Evolutionary conservation across 2,888 invertebrate species (phyloP).

Genomic region (Eristalis arbustorum): DNA sequence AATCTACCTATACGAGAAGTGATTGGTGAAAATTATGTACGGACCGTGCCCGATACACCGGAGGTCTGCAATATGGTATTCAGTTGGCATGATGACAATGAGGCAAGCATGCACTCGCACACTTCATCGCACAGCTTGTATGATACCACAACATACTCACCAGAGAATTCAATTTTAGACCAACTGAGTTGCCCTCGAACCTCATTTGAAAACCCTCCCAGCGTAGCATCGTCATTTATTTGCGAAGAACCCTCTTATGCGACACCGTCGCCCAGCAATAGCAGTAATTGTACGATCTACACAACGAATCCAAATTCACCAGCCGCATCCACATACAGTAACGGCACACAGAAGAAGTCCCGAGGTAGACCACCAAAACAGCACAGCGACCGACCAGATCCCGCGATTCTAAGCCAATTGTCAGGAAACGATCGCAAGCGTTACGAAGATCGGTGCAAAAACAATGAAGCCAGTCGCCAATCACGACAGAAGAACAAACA

Average conservation of each 20-base stretch:
- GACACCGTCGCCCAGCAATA: slow-evolving; percentile 56
- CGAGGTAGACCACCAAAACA: slow-evolving; percentile 77
- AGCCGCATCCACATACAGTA: slow-evolving; percentile 29
- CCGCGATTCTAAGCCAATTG: slow-evolving; percentile 71
- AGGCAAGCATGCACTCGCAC: slow-evolving; percentile 10
- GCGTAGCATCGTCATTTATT: slow-evolving; percentile 45
- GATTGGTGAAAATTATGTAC: neutral
- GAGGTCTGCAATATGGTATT: slow-evolving; percentile 52
- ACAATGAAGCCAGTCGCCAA: slow-evolving; percentile 78
- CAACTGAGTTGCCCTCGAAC: slow-evolving; percentile 6
- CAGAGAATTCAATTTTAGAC: slow-evolving; percentile 9
- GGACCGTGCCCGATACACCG: slow-evolving; percentile 47
- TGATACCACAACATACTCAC: slow-evolving; percentile 8
- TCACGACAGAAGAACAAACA: slow-evolving; percentile 77
- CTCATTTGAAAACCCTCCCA: slow-evolving; percentile 53
- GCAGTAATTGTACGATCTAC: slow-evolving; percentile 47
- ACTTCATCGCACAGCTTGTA: slow-evolving; percentile 32
- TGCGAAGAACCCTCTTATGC: slow-evolving; percentile 43
- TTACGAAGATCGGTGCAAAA: slow-evolving; percentile 76
- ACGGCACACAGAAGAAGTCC: slow-evolving; percentile 34
- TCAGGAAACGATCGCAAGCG: slow-evolving; percentile 74
- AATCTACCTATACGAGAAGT: slow-evolving; percentile 5
- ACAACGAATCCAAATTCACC: slow-evolving; percentile 59
- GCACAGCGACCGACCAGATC: slow-evolving; percentile 77
- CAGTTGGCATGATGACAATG: slow-evolving; percentile 29